Base-by-base conservation (phyloP, 2,113 vertebrate species). In the Forbesichthys agassizii region DNA sequence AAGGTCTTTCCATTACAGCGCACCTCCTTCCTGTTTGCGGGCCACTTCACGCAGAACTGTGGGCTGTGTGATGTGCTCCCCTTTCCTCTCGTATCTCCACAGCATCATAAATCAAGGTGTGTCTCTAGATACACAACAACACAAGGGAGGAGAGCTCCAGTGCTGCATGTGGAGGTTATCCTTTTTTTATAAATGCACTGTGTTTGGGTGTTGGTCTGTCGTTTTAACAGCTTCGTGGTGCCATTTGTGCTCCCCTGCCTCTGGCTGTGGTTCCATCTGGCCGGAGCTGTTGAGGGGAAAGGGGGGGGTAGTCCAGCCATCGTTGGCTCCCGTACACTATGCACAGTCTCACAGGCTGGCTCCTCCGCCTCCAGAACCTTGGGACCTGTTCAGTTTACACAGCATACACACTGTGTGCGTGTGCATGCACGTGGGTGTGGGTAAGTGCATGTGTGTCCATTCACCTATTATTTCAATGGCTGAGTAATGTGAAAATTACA, bases 21-120 rank as follows among this genome's bases (percentile, higher is more conserved):
- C 53, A 56, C 77, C 77, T 69, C 80, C 78, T 81, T 91, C 75
- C 82, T 84, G 79, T 84, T 89, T 91, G 83, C 61, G 48, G 49
- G 51, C 1, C 5, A 64, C 64, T 63, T 71, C 20, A n/a, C 42
- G 2, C 27, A 27, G 2, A 27, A 52, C 68, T 11, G 59, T 61
- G 79, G 76, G 68, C 68, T 57, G 72, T 61, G 66, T 82, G 69
- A 56, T 68, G 66, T 64, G 36, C 56, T 74, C 14, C 27, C 70
- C 66, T 18, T 72, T 57, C 64, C 70, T 53, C 48, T 73, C n/a
- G 66, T 73, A 83, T 84, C 85, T 83, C 86, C 12, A 48, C 51
- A 49, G 85, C 77, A 61, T 84, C 80, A 78, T 88, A 78, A 88
- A 87, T 89, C 80, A 85, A 79, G 87, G 84, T 6, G 79, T 86